Conservation (phyloP, 2,797 vertebrate genomes). For the Gastrophryne carolinensis region DNA sequence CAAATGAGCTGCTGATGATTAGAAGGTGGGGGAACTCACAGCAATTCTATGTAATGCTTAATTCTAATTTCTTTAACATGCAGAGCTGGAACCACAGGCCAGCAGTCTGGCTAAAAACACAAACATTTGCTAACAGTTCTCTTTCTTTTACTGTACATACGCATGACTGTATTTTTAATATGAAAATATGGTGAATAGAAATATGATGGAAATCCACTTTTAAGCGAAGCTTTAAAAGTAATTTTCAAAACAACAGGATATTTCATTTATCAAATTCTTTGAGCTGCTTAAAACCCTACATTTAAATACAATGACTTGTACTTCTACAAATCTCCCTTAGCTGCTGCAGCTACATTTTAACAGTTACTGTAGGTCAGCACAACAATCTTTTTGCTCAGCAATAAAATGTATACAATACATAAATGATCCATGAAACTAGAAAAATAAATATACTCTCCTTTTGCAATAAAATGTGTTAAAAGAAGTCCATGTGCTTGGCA, state of each 20-base stretch:
- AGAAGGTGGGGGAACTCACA: background rate
- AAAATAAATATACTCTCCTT: too few relatives aligned
- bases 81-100: background rate
- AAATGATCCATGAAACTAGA: too few relatives aligned
- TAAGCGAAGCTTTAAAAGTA: constrained; percentile 41
- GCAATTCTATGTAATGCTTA: background rate
- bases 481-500: too few relatives aligned
- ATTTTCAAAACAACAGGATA: constrained; percentile 39
- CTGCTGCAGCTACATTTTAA: constrained; percentile 4
- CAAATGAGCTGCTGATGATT: background rate
- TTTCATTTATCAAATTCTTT: constrained; percentile 30
- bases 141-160: background rate
- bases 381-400: background rate
- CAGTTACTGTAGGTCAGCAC: background rate
- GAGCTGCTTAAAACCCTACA: constrained; percentile 23
- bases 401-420: background rate
- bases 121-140: constrained; percentile 17
- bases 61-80: background rate
- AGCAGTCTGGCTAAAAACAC: constrained; percentile 1
- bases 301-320: constrained; percentile 40
- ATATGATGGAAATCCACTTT: constrained; percentile 39
- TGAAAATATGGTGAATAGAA: constrained; percentile 20
- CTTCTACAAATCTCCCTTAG: constrained; percentile 21
- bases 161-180: background rate
- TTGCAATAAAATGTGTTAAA: too few relatives aligned